These are phyloP conservation scores for Sebastes umbrosus DNA, from an alignment of 2,797 vertebrate species.

Conservation along the genomic window DNA sequence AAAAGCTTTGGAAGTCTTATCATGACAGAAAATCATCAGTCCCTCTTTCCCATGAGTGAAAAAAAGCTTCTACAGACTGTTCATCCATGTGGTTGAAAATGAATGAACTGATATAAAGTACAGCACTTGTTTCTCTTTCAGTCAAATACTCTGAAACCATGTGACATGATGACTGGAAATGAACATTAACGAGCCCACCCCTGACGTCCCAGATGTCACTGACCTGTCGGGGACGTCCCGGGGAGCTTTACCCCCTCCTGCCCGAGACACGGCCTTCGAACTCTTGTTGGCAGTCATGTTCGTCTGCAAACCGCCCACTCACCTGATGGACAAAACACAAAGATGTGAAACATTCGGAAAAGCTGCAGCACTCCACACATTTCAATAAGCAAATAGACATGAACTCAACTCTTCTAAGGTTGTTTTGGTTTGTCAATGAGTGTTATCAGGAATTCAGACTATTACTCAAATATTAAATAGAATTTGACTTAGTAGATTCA, in stretches of 20 bases:
- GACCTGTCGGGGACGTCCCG: constrained; percentile 91
- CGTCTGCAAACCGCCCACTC: constrained; percentile 82
- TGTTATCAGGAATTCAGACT: background rate
- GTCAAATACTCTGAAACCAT: constrained; percentile 1
- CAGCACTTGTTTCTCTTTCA: background rate
- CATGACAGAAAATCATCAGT: constrained; percentile 35
- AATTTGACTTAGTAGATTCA: background rate
- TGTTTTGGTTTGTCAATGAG: background rate
- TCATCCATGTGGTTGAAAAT: background rate
- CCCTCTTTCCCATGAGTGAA: constrained; percentile 35
- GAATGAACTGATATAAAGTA: constrained; percentile 3
- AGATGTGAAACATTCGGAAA: background rate
- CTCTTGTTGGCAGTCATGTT: constrained; percentile 99
- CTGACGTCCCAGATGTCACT: constrained; percentile 62
- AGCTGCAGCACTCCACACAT: background rate
- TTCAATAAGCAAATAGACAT: background rate
- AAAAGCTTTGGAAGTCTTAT: constrained; percentile 38
- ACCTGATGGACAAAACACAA: constrained; percentile 79
- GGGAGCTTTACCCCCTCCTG: constrained; percentile 90
- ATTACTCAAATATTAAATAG: background rate
- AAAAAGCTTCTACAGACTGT: background rate
- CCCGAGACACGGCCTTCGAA: constrained; percentile 87
- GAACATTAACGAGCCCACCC: background rate
- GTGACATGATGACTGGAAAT: constrained; percentile 3
- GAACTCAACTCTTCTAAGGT: background rate